Evolutionary conservation across 2,888 invertebrate species (phyloP), one percentile per base, ranked within the genome.

Genomic region (Cephus sareptanus): DNA sequence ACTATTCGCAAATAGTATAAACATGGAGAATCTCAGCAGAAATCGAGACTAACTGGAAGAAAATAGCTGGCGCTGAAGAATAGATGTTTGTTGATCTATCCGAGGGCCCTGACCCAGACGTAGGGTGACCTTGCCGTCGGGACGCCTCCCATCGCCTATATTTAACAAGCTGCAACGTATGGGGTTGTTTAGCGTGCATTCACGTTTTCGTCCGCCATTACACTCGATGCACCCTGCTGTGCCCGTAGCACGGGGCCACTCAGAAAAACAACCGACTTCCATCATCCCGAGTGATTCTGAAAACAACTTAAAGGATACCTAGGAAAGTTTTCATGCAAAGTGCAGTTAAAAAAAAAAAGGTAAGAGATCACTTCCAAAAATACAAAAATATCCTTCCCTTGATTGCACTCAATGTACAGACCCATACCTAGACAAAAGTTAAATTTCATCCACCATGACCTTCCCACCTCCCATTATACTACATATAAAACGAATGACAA

Each of bases 21-120:
- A 37, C 1, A 6, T 1, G 23, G 56, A 56, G 56, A 56, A 23
- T 56, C 56, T 23, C 56, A 23, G 2, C 6, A 6, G 23, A 56
- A 56, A 23, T 56, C 23, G 2, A 2, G 15, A 56, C 15, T 56
- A 23, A 56, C 56, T 23, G 23, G 23, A 56, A 9, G 56, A 23
- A 56, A 23, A 23, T 56, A 56, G 23, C 56, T 56, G 56, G 0
- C 23, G 23, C 56, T 56, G 9, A 56, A 23, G 40, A 0, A 9
- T 56, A 56, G 56, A 56, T 23, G 56, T 23, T 56, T 56, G 56
- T 56, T 56, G 56, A 56, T 56, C 56, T 56, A 56, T 56, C 56
- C 23, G 78, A 81, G 79, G 80, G 79, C 81, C 79, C 82, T 84
- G 84, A 85, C 84, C 82, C 85, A 84, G 82, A 83, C 84, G 79